Percentiles rank a stretch among this genome's conserved stretches.
phyloP scores from a whole-genome alignment of 2,113 vertebrate genomes.

The Sphyrna mokarran region DNA sequence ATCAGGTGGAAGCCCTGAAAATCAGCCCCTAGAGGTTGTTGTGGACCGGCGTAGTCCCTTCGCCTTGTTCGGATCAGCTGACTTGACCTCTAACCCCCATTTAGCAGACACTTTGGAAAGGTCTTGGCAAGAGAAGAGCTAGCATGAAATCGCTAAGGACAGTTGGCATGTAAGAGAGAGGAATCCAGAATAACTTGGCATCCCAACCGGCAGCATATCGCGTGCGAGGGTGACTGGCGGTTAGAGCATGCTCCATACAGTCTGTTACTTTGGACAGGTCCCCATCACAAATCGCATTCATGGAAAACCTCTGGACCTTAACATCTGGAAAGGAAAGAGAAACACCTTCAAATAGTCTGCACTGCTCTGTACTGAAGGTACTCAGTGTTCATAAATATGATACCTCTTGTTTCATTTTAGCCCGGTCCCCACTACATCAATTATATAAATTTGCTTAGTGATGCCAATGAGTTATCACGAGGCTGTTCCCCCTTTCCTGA shows the following conservation, averaged over 20 bases:
- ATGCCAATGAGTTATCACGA: neutral
- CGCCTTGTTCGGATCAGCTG: too few species aligned
- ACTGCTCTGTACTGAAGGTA: neutral
- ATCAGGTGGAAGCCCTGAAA: neutral
- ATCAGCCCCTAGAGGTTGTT: neutral
- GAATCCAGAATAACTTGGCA: constrained; percentile 86
- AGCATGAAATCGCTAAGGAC: constrained; percentile 68
- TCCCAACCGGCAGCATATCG: constrained; percentile 92
- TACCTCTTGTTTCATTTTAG: neutral
- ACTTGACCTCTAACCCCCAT: neutral
- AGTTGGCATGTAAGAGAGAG: constrained; percentile 80
- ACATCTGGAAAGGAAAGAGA: constrained; percentile 58
- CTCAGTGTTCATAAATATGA: neutral
- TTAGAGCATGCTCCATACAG: constrained; percentile 81
- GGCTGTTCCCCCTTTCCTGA: neutral
- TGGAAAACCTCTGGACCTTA: constrained; percentile 65
- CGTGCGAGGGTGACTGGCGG: constrained; percentile 66
- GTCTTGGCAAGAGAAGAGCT: constrained; percentile 70
- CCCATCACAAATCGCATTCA: constrained; percentile 70
- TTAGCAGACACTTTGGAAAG: constrained; percentile 56
- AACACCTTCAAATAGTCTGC: neutral
- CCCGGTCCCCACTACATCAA: neutral
- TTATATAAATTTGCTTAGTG: neutral
- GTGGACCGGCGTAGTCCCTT: neutral
- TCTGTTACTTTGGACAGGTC: constrained; percentile 79